Evolutionary conservation across 2,888 invertebrate species (phyloP), one percentile per base, ranked within the genome.

Genomic region (Amblyteles armatorius): DNA sequence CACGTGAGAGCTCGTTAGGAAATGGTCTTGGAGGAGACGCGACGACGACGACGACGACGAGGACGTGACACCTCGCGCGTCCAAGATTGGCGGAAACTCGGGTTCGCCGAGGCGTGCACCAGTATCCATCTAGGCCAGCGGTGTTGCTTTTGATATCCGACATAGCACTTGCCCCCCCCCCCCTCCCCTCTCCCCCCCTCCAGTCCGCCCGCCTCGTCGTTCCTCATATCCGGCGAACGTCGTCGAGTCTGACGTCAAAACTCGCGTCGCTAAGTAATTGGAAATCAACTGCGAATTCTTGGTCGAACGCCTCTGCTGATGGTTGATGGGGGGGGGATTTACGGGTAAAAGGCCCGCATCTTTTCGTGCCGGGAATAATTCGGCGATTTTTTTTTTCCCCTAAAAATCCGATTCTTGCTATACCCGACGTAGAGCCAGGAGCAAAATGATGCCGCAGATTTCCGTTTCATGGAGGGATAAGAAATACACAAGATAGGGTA

Each of bases 161-260:
- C 22, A 68, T 44, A 68, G 40, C 48, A 16, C 73, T 67, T 67
- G 60, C 57, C 40, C 13, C 7, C 13, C 40, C 6, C 3, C 13
- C 40, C 6, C 48, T 48, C 11, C 7, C 11, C 16, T 2, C 7
- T 7, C 73, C 29, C 29, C 9, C 40, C 7, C 9, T 2, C 2
- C 40, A 9, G 2, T 9, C 11, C 40, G 19, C 0, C 55, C 1
- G 19, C 19, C 9, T 55, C 22, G 19, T 57, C 44, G 73, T 60
- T 40, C 44, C 60, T 73, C 73, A 44, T 73, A 73, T 73, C 73
- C 73, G 60, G 60, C 44, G 57, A 33, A 26, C 26, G 60, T 60
- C 44, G 73, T 40, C 57, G 60, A 60, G 36, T 16, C 16, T 60
- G 60, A 73, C 73, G 57, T 40, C 73, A 22, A 3, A 13, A 73